Evolutionary conservation across 37 sponge, comb jelly and placozoan species (phyloP).

Genomic region (Bolinopsis microptera): DNA sequence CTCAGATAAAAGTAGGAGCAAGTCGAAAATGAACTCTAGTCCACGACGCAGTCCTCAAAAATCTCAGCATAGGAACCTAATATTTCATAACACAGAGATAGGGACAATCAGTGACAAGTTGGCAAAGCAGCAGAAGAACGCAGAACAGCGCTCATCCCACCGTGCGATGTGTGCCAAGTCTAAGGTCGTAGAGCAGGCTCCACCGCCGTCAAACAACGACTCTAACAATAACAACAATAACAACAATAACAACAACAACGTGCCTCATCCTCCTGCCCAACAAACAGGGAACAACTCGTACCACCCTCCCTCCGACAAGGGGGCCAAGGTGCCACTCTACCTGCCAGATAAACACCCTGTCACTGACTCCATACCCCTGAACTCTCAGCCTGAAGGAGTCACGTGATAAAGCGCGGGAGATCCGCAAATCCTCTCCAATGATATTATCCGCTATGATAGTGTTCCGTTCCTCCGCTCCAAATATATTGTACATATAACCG

Average conservation of each 20-base stretch:
- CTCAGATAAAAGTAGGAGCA: neutral
- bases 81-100: constrained; percentile 45
- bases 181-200: neutral
- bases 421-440: neutral
- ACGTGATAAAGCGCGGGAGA: neutral
- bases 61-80: constrained; percentile 14
- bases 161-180: neutral
- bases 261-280: neutral
- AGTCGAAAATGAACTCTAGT: neutral
- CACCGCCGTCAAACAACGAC: neutral
- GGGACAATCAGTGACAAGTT: constrained; percentile 42
- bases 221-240: neutral
- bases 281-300: neutral
- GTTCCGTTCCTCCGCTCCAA: neutral
- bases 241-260: neutral
- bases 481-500: neutral
- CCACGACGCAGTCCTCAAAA: neutral
- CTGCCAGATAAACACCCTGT: constrained; percentile 23
- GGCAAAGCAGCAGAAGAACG: constrained; percentile 31
- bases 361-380: neutral
- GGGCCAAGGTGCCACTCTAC: neutral
- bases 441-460: neutral
- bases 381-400: constrained; percentile 17
- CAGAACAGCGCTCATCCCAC: constrained; percentile 15
- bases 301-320: neutral